A percentile compares a stretch with the other conserved stretches of the same genome.
These are phyloP conservation scores for Tenthredo livida DNA, from an alignment of 2,888 invertebrate species.

Conservation along the genomic window DNA sequence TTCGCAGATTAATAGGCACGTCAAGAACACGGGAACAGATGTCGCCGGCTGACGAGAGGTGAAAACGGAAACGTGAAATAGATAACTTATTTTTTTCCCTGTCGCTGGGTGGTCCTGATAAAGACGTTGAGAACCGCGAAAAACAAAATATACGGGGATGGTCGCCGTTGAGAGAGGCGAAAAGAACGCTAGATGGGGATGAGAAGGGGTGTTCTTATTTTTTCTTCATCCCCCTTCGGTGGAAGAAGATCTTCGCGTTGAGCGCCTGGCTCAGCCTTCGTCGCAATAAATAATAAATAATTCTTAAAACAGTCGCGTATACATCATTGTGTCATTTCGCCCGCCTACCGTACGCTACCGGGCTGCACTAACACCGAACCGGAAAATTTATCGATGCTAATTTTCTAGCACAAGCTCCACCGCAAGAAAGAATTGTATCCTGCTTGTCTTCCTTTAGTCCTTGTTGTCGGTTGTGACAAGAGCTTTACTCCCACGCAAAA, in stretches of 20 bases:
- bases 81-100: conserved; percentile 9
- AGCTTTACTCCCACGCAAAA: conserved; percentile 34
- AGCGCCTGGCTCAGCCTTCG: conserved; percentile 56
- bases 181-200: background rate
- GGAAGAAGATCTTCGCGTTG: conserved; percentile 54
- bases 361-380: conserved; percentile 67
- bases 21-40: conserved; percentile 47
- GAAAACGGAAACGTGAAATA: conserved; percentile 31
- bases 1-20: conserved; percentile 47
- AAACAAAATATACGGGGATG: conserved; percentile 46
- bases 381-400: conserved; percentile 78
- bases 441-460: conserved; percentile 49
- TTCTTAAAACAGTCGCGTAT: conserved; percentile 77
- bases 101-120: background rate
- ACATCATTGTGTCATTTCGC: conserved; percentile 77
- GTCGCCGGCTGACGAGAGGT: conserved; percentile 45
- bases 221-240: conserved; percentile 49
- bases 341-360: conserved; percentile 68
- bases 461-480: conserved; percentile 47
- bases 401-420: conserved; percentile 74
- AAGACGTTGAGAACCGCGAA: conserved; percentile 49
- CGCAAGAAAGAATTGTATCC: conserved; percentile 72
- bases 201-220: conserved; percentile 31
- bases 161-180: background rate
- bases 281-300: conserved; percentile 77